Conservation (phyloP, 2,797 vertebrate species). For the Platyrinchus mystaceus region DNA sequence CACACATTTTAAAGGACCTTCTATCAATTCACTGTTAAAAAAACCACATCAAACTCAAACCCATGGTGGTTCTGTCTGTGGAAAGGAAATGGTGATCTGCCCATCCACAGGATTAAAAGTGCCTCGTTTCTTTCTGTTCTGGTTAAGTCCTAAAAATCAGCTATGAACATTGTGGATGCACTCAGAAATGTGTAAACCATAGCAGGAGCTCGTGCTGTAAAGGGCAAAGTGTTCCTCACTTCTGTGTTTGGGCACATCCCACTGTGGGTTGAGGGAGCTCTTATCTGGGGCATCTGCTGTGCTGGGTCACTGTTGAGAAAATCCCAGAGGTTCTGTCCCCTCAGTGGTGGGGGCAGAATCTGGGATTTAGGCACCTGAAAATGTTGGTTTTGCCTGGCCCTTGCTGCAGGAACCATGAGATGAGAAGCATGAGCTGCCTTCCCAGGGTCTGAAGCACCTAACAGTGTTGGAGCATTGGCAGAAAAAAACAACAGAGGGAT, state of each 20-base stretch:
- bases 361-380: not conserved
- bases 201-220: not conserved
- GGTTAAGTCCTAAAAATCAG: not conserved
- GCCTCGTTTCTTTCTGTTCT: not conserved
- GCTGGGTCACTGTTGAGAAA: not conserved
- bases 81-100: not conserved
- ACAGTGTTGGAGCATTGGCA: rapidly evolving
- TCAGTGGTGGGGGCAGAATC: rapidly evolving
- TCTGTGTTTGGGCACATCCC: rapidly evolving
- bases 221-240: not conserved
- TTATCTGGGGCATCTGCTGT: not conserved
- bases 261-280: not conserved
- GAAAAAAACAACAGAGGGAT: not conserved
- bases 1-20: not conserved
- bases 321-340: not conserved
- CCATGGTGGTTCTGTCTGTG: not conserved
- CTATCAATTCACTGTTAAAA: not conserved
- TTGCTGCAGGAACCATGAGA: not conserved
- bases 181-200: not conserved
- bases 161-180: not conserved
- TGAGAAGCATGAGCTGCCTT: not conserved
- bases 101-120: not conserved
- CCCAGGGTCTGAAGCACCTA: not conserved
- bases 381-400: rapidly evolving
- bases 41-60: not conserved